Evolutionary conservation across 2,113 vertebrate species (phyloP).

Genomic region (Tauraco erythrolophus): DNA sequence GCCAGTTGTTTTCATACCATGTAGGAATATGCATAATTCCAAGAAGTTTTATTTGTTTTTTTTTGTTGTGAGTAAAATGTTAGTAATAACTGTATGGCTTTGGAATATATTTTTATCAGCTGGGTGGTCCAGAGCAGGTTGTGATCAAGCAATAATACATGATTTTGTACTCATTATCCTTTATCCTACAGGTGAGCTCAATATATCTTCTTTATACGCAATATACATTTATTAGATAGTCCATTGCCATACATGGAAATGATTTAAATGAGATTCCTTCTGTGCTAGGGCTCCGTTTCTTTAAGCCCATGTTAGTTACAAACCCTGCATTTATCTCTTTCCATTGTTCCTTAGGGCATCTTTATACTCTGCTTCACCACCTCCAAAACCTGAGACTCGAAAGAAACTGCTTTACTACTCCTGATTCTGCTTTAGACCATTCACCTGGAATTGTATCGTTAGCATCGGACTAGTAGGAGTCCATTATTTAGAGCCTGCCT

Average conservation of each 20-base stretch:
- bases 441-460: background rate
- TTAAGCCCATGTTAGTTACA: background rate
- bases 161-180: background rate
- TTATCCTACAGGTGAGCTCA: background rate
- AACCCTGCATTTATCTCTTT: background rate
- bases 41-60: background rate
- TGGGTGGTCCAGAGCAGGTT: background rate
- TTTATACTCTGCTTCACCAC: background rate
- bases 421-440: background rate
- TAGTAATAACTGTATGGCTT: background rate
- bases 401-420: background rate
- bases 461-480: background rate
- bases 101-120: background rate
- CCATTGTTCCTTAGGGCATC: slow-evolving; percentile 9
- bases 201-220: background rate
- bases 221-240: background rate
- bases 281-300: background rate
- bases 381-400: background rate
- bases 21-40: background rate
- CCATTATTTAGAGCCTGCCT: background rate
- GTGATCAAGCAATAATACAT: background rate
- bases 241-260: background rate
- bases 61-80: background rate
- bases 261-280: background rate
- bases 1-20: fast-evolving